A percentile compares a stretch with the other conserved stretches of the same genome.
These are phyloP conservation scores for Orientallactaga sibirica DNA, from an alignment of 2,797 vertebrate genomes.

Conservation along the genomic window DNA sequence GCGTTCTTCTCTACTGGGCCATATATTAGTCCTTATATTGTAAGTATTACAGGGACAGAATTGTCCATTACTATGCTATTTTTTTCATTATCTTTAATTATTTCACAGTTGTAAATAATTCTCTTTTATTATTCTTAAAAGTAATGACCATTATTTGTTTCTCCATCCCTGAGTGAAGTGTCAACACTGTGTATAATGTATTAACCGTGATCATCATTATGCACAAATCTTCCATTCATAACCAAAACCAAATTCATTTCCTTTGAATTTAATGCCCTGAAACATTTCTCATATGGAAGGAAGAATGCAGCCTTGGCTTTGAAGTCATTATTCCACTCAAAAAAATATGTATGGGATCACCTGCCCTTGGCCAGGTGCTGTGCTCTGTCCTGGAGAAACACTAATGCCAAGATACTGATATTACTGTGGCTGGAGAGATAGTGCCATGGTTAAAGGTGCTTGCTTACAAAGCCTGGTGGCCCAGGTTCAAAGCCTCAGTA, in stretches of 20 bases:
- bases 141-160: neutral
- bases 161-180: neutral
- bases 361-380: neutral
- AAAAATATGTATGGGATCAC: neutral
- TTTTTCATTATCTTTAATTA: constrained; percentile 41
- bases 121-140: constrained; percentile 23
- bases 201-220: neutral
- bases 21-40: neutral
- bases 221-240: neutral
- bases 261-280: neutral
- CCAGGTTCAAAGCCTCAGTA: no score
- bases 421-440: neutral
- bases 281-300: neutral
- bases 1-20: neutral
- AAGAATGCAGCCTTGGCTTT: neutral
- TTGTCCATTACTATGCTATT: neutral
- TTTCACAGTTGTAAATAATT: constrained; percentile 23
- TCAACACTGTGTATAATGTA: neutral
- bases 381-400: neutral
- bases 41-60: neutral
- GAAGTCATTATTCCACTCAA: constrained; percentile 35
- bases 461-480: no score
- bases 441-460: no score
- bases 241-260: neutral
- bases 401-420: neutral